Conservation (phyloP, 2,113 vertebrate species). For the Aepyceros melampus region DNA sequence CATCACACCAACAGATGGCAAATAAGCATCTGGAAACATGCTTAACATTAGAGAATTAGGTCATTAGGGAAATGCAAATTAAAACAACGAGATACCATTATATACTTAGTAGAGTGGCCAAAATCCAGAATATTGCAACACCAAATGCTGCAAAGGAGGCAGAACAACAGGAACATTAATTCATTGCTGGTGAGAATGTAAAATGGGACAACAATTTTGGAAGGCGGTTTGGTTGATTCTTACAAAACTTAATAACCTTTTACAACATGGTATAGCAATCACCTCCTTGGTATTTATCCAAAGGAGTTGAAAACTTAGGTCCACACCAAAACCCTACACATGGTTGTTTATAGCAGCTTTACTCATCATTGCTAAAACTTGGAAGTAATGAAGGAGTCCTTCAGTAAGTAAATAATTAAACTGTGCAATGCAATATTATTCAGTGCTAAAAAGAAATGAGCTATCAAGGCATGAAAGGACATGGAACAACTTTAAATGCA, state of each 20-base stretch:
- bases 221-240: neutral
- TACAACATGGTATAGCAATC: neutral
- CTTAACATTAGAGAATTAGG: neutral
- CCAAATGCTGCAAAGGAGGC: neutral
- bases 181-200: neutral
- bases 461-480: neutral
- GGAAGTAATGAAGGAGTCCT: neutral
- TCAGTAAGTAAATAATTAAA: neutral
- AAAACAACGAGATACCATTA: neutral
- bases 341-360: neutral
- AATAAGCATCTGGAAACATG: neutral
- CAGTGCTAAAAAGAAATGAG: neutral
- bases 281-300: neutral
- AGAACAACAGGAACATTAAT: neutral
- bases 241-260: neutral
- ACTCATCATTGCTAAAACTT: neutral
- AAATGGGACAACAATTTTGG: neutral
- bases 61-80: neutral
- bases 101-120: neutral
- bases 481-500: neutral
- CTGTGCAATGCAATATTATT: neutral
- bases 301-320: neutral
- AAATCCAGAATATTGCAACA: neutral
- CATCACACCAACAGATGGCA: neutral
- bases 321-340: neutral